phyloP scores from a whole-genome alignment of 2,113 vertebrate species.

The Pachycephala philippinensis region DNA sequence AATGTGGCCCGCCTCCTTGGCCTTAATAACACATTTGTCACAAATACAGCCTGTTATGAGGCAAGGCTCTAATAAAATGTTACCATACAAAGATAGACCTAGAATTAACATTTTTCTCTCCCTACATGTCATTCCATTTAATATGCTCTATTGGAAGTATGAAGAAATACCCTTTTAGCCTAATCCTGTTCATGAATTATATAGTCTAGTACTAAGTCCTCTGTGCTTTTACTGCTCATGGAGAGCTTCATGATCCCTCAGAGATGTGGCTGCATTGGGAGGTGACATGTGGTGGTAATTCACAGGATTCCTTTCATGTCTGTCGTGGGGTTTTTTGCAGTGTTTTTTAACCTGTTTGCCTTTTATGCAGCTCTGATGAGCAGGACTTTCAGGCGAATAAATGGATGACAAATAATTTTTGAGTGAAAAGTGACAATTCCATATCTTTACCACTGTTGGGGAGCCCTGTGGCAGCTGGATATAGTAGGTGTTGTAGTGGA shows the following conservation, averaged over 20 bases:
- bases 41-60: neutral
- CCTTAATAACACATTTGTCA: slow-evolving; percentile 25
- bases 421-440: neutral
- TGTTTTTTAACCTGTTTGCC: neutral
- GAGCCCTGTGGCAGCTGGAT: neutral
- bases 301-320: neutral
- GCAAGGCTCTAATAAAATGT: neutral
- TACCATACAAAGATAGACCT: neutral
- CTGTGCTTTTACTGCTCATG: neutral
- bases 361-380: neutral
- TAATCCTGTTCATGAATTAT: neutral
- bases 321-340: accelerated
- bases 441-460: neutral
- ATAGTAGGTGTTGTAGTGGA: neutral
- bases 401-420: neutral
- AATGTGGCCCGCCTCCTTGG: neutral
- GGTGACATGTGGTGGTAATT: neutral
- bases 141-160: neutral
- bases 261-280: neutral
- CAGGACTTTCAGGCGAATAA: neutral
- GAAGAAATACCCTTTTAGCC: neutral
- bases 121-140: neutral
- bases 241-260: neutral
- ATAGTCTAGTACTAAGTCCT: neutral
- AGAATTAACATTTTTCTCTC: slow-evolving; percentile 4